A percentile compares a stretch with the other conserved stretches of the same genome.
Conservation (phyloP, 2,113 vertebrate species). For the Pterocles orientalis region DNA sequence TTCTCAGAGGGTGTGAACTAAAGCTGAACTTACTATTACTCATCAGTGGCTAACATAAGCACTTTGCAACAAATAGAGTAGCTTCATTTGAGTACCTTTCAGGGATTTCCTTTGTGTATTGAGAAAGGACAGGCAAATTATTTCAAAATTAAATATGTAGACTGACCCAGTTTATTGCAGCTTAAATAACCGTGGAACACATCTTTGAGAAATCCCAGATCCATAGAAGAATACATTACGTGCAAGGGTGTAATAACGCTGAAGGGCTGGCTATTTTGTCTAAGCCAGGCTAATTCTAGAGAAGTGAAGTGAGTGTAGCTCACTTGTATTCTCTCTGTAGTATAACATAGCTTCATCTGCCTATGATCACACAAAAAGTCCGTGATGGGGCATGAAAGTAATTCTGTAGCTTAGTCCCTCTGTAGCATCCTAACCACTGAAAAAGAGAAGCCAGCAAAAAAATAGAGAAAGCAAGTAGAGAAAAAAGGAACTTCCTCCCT, state of each 20-base stretch:
- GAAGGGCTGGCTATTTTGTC: slow-evolving; percentile 15
- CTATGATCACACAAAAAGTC: not conserved
- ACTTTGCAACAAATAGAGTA: not conserved
- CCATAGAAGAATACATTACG: slow-evolving; percentile 19
- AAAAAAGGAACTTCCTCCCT: slow-evolving; percentile 31
- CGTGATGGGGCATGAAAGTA: not conserved
- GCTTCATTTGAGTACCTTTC: slow-evolving; percentile 23
- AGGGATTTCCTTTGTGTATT: slow-evolving; percentile 40
- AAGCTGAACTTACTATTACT: slow-evolving; percentile 36
- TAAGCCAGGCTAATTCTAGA: slow-evolving; percentile 5
- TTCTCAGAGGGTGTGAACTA: slow-evolving; percentile 34
- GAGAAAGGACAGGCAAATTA: slow-evolving; percentile 60
- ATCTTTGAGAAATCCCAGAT: slow-evolving; percentile 50
- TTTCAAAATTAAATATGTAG: slow-evolving; percentile 48
- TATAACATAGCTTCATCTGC: not conserved
- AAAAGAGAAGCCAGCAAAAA: not conserved
- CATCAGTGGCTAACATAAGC: slow-evolving; percentile 29
- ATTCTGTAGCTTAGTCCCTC: not conserved
- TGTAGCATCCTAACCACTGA: not conserved
- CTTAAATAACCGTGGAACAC: slow-evolving; percentile 33
- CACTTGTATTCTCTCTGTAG: not conserved
- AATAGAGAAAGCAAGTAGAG: not conserved
- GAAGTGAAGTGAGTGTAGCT: not conserved
- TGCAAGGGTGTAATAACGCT: slow-evolving; percentile 32
- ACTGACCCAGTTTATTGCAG: slow-evolving; percentile 54